Conservation (phyloP, 30 jellyfish, hydroid and myxozoan species). For the Mastigias papua region DNA sequence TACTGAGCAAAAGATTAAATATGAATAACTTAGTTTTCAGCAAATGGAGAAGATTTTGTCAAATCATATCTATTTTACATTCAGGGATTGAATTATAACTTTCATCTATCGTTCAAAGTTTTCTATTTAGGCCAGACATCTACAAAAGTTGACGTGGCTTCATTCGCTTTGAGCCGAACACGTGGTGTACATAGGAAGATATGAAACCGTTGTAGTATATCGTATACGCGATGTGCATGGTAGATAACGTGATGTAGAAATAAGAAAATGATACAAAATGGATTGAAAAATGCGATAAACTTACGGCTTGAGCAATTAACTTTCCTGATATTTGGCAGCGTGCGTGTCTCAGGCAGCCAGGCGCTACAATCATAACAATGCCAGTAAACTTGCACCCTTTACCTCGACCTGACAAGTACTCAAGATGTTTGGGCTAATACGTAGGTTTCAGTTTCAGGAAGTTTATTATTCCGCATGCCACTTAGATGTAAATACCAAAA, state of each 20-base stretch:
- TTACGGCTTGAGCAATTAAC: background rate
- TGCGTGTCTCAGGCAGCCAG: constrained; percentile 5
- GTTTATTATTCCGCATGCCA: too few relatives aligned
- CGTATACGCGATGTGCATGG: too few relatives aligned
- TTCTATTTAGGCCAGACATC: background rate
- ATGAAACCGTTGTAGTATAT: background rate
- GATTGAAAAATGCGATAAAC: background rate
- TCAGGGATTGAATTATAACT: background rate
- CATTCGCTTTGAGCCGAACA: background rate
- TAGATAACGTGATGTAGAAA: too few relatives aligned
- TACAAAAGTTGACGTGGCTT: background rate
- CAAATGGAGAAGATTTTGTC: too few relatives aligned
- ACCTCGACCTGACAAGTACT: background rate
- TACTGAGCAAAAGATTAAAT: too few relatives aligned
- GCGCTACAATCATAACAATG: background rate
- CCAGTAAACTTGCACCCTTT: background rate
- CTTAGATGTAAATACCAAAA: too few relatives aligned
- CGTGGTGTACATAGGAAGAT: background rate
- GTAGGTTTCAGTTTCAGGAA: background rate
- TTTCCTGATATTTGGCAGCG: background rate
- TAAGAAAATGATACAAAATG: background rate
- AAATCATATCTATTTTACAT: too few relatives aligned
- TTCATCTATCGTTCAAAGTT: background rate
- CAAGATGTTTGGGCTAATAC: too few relatives aligned
- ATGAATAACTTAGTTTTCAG: too few relatives aligned